Base-by-base conservation (phyloP, 2,113 vertebrate genomes). In the Tamias sibiricus region DNA sequence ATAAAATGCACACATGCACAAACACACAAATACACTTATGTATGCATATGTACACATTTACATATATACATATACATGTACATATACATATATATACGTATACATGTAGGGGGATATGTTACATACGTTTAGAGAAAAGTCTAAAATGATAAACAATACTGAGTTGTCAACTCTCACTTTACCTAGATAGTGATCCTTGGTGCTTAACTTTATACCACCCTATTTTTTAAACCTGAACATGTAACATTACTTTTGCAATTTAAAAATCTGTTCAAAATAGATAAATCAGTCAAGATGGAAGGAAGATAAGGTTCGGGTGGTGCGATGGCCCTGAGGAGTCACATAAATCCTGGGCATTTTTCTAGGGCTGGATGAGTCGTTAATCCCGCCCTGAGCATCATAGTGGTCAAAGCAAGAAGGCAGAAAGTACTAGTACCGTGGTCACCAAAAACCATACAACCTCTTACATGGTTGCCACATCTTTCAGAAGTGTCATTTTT, bases 381-480 rank as follows among this genome's bases (percentile, higher is more conserved):
- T 22, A 64, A 83, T 40, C 24, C 13, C 64, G 30, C 7, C 44
- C 2, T 49, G 64, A 62, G 26, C 13, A n/a, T 40, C 35, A 47
- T 64, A 49, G 52, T 54, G 14, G 20, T 82, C 76, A 95, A 90
- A 90, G 40, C 62, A 87, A 94, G 90, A 66, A 85, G 59, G 44
- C 66, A 93, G 82, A 24, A 4, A 42, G 57, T 22, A 35, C 26
- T 8, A 54, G 47, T n/a, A 57, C 2, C 72, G 37, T 1, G 17
- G 12, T 44, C 30, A 40, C 17, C 40, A 42, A 79, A 79, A 89
- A n/a, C 3, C 22, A 4, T 86, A 72, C 1, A 59, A 76, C 9
- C n/a, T 81, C 24, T 59, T 10, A 59, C 57, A 90, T 44, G 59
- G 6, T 47, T 35, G 28, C n/a, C 40, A 57, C 30, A 69, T 62